Base-by-base conservation (phyloP, 2,888 invertebrate genomes). In the Proisotoma minuta region DNA sequence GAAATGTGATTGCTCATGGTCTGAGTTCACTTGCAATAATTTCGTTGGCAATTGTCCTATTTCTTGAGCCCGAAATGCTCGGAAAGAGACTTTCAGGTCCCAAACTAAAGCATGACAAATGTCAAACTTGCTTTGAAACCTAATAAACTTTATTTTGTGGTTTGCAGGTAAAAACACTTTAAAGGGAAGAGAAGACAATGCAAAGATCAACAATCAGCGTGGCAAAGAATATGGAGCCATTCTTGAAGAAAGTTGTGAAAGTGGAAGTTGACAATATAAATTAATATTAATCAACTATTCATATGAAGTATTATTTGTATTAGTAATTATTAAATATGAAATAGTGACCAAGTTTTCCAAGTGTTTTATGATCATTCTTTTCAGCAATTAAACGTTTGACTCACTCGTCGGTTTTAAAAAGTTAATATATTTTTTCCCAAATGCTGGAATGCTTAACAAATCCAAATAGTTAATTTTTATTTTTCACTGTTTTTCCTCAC, bases 41-140 rank as follows among this genome's bases (percentile, higher is more conserved):
- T 12, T 66, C 66, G 0, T 28, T 66, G 15, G 66, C 60, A 0
- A 50, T 66, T 3, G 59, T 66, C 20, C 58, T 66, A 48, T 58
- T 57, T 20, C 56, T 66, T 1, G 60, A 63, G 20, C 60, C 58
- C 18, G 40, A 47, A 23, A 63, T 49, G 47, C 57, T 66, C n/a
- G 63, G 63, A 22, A 61, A 57, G 12, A 48, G 66, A n/a, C 60
- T 59, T n/a, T 65, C 65, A 57, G 65, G 65, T 65, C n/a, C n/a
- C n/a, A 40, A 5, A 50, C 23, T 28, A 2, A 10, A 10, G 10
- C 5, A 48, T 8, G 10, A 23, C 5, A 22, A 22, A 22, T 22
- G 10, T 10, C 26, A 51, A 5, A 26, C 10, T 8, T 12, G n/a
- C n/a, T 48, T 48, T 8, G 51, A 10, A 26, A 5, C 5, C 5